Evolutionary conservation across 2,888 invertebrate species (phyloP).

Genomic region (Sialis fuliginosa): DNA sequence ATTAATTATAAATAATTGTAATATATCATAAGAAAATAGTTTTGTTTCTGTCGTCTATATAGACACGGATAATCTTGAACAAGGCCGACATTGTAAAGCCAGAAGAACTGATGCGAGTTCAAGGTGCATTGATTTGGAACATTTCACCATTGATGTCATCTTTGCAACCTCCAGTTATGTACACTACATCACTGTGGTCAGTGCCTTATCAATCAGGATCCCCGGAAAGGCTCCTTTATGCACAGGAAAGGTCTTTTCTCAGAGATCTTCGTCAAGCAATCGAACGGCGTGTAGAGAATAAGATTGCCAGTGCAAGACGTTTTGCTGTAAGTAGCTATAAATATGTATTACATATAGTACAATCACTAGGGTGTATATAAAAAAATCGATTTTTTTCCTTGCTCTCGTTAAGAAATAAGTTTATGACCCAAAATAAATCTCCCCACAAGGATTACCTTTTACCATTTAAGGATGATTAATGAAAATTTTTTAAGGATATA

Average conservation of each 20-base stretch:
- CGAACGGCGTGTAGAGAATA: constrained; percentile 81
- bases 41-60: constrained; percentile 8
- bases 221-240: constrained; percentile 62
- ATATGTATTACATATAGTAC: neutral
- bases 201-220: constrained; percentile 67
- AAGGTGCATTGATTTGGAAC: constrained; percentile 90
- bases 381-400: too few species aligned
- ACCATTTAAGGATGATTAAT: too few species aligned
- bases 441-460: too few species aligned
- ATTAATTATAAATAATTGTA: constrained; percentile 2
- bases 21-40: neutral
- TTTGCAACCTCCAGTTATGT: constrained; percentile 83
- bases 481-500: too few species aligned
- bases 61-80: constrained; percentile 85
- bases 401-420: too few species aligned
- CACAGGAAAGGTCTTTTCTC: constrained; percentile 78
- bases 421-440: too few species aligned
- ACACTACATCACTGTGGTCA: constrained; percentile 78
- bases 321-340: constrained; percentile 61
- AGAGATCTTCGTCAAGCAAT: constrained; percentile 71
- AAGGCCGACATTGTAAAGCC: constrained; percentile 88
- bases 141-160: constrained; percentile 93
- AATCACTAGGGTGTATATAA: too few species aligned
- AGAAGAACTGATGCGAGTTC: constrained; percentile 83
- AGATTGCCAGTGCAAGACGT: constrained; percentile 83